These are phyloP conservation scores for Pogonomyrmex barbatus DNA, from an alignment of 1,140 invertebrate species.

Conservation along the genomic window DNA sequence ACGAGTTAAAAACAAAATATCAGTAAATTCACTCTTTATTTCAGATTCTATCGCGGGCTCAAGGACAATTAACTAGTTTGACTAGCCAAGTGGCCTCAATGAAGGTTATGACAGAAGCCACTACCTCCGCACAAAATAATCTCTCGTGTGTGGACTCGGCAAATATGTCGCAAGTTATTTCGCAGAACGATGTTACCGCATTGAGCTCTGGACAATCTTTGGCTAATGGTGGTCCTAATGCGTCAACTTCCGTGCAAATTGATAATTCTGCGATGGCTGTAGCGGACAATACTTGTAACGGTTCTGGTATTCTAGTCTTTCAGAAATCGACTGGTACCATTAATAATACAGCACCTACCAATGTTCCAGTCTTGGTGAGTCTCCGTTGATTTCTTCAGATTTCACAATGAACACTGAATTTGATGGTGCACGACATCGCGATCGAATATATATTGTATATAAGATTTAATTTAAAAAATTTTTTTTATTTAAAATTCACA, in stretches of 20 bases:
- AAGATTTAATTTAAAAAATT: background rate
- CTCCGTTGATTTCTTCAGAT: background rate
- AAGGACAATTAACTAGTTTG: constrained; percentile 82
- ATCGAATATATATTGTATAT: background rate
- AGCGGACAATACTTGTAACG: constrained; percentile 85
- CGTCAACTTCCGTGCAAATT: constrained; percentile 81
- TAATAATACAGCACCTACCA: constrained; percentile 84
- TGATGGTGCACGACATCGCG: background rate
- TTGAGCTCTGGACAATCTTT: constrained; percentile 78
- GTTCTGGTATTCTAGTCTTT: constrained; percentile 86
- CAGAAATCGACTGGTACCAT: constrained; percentile 80
- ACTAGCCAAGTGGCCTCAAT: constrained; percentile 80
- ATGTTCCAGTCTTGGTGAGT: constrained; percentile 87
- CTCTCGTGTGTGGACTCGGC: constrained; percentile 78
- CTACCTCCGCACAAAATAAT: constrained; percentile 78
- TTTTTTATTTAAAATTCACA: constrained; percentile 75
- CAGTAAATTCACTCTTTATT: constrained; percentile 49
- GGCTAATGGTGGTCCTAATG: constrained; percentile 77
- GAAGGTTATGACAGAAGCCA: constrained; percentile 78
- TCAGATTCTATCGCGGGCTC: constrained; percentile 83
- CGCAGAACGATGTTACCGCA: constrained; percentile 75
- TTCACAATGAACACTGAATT: background rate
- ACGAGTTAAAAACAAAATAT: background rate
- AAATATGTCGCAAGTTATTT: constrained; percentile 78
- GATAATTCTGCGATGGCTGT: constrained; percentile 80